Conservation (phyloP, 2,888 invertebrate genomes). For the Eristalis tenax region DNA sequence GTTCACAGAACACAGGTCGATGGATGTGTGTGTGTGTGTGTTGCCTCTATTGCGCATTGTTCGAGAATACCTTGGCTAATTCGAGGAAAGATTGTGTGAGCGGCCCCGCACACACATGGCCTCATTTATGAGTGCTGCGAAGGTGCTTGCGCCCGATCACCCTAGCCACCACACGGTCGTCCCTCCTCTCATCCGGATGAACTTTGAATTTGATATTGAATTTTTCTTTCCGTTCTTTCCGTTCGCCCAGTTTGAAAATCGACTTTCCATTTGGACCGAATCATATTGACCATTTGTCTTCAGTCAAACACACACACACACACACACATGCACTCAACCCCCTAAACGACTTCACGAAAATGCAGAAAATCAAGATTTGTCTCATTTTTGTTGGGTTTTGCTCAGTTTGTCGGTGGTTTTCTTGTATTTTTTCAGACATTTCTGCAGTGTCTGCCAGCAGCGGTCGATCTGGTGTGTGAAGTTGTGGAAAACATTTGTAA, state of each 20-base stretch:
- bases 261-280: neutral
- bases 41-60: constrained; percentile 15
- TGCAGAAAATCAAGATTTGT: constrained; percentile 39
- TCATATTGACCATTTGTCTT: neutral
- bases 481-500: neutral
- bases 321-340: no score
- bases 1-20: neutral
- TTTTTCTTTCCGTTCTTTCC: no score
- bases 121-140: constrained; percentile 30
- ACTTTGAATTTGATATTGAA: no score
- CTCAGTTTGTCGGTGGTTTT: neutral
- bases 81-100: constrained; percentile 17
- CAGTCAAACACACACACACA: neutral
- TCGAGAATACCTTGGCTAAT: constrained; percentile 48
- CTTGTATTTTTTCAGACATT: neutral
- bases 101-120: constrained; percentile 35
- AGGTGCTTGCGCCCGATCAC: no score
- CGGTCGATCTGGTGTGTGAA: neutral
- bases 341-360: constrained; percentile 23
- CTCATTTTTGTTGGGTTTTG: neutral
- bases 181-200: no score
- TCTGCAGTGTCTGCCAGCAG: neutral
- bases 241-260: no score
- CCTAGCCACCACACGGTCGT: no score
- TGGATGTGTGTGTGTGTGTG: neutral